These are phyloP conservation scores for Sebastes vulpes DNA, from an alignment of 2,797 vertebrate species.

Conservation along the genomic window DNA sequence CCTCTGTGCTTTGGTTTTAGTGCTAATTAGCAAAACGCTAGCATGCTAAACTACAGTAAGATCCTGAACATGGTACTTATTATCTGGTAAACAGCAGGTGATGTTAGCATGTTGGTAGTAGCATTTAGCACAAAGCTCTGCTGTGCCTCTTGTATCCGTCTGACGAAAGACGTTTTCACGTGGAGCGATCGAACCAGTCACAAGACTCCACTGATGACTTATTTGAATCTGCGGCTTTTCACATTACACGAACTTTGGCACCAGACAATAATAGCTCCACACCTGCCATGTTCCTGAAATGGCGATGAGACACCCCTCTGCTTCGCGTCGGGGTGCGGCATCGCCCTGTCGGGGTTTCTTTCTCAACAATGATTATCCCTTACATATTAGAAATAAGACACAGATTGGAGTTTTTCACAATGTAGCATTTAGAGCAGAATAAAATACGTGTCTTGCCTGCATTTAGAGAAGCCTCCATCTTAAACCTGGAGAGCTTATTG, in stretches of 20 bases:
- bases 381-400: neutral
- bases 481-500: neutral
- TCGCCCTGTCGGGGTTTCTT: too few relatives aligned
- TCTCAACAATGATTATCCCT: too few relatives aligned
- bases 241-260: too few relatives aligned
- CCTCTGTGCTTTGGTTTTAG: neutral
- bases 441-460: neutral
- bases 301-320: too few relatives aligned
- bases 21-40: neutral
- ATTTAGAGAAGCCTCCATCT: neutral
- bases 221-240: neutral
- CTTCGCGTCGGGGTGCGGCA: too few relatives aligned
- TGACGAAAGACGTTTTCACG: too few relatives aligned
- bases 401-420: neutral
- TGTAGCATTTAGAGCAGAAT: neutral
- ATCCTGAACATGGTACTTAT: neutral
- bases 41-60: too few relatives aligned
- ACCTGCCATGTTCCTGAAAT: too few relatives aligned
- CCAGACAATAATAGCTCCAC: too few relatives aligned
- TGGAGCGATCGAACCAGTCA: neutral
- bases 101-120: neutral
- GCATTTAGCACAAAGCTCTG: neutral
- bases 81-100: neutral
- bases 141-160: too few relatives aligned
- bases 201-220: neutral